Evolutionary conservation across 1,140 invertebrate genomes (phyloP).

Genomic region (Rhynchophorus ferrugineus): DNA sequence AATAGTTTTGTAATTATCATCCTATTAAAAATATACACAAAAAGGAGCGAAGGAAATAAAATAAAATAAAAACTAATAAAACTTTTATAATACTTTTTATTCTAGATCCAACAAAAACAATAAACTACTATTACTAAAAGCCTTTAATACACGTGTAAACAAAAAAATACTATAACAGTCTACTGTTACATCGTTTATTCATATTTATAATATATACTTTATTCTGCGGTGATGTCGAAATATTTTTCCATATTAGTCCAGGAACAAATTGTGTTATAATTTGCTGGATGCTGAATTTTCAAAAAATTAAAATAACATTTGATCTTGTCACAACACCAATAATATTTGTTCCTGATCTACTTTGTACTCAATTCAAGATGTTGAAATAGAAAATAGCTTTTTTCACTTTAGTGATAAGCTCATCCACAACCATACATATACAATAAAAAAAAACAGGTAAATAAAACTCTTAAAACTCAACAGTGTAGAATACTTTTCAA

Average conservation of each 20-base stretch:
- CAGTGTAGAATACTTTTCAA: constrained; percentile 18
- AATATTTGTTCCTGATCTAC: constrained; percentile 1
- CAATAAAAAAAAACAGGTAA: constrained; percentile 13
- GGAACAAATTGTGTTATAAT: not conserved
- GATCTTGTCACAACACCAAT: not conserved
- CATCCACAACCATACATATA: constrained; percentile 21
- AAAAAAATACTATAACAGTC: constrained; percentile 25
- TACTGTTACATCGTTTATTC: constrained; percentile 12
- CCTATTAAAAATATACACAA: no score
- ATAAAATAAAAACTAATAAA: not conserved
- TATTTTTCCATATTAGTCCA: constrained; percentile 6
- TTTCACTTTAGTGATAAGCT: not conserved
- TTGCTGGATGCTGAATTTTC: not conserved
- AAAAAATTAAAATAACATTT: no score
- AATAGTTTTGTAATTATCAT: no score
- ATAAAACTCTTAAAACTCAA: constrained; percentile 24
- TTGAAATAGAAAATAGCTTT: constrained; percentile 3
- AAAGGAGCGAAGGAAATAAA: no score
- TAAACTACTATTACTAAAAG: constrained; percentile 24
- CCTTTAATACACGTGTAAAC: constrained; percentile 20
- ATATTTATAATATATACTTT: not conserved
- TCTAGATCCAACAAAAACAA: constrained; percentile 22
- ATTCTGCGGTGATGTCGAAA: not conserved
- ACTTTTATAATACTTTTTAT: constrained; percentile 21
- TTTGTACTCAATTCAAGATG: constrained; percentile 3